These are phyloP conservation scores for Cyphomyrus discorhynchus DNA, from an alignment of 2,113 vertebrate species.

Conservation along the genomic window DNA sequence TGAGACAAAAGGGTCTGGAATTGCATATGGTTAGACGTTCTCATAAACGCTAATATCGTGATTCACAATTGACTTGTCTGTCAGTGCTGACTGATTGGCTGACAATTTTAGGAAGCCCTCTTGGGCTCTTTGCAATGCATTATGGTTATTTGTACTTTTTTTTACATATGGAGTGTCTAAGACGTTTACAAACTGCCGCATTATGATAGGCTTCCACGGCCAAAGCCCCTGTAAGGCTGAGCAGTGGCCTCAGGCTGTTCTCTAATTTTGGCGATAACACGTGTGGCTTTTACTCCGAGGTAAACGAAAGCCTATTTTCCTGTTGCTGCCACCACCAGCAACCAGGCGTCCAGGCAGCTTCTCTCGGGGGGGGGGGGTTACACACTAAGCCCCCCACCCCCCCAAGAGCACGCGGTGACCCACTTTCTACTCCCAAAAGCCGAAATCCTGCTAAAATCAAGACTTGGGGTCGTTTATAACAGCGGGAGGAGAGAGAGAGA, in stretches of 20 bases:
- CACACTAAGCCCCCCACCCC: background rate
- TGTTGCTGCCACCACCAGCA: background rate
- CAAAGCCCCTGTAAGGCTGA: background rate
- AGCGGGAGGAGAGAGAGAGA: background rate
- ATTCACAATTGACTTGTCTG: background rate
- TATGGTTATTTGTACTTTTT: background rate
- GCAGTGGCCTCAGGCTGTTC: background rate
- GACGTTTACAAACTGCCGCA: background rate
- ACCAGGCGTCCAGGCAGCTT: background rate
- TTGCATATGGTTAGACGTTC: background rate
- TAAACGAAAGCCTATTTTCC: background rate
- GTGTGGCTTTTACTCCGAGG: background rate
- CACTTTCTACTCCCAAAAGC: background rate
- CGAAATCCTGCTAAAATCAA: background rate
- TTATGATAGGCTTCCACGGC: background rate
- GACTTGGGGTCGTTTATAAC: background rate
- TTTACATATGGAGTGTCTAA: background rate
- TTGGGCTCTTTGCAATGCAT: background rate
- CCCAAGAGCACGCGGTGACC: background rate
- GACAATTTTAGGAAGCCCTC: background rate
- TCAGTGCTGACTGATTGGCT: background rate
- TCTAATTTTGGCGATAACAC: background rate
- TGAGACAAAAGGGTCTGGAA: background rate
- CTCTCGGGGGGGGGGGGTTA: background rate
- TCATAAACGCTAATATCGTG: background rate